Evolutionary conservation across 2,888 invertebrate species (phyloP).

Genomic region (Belgica antarctica): DNA sequence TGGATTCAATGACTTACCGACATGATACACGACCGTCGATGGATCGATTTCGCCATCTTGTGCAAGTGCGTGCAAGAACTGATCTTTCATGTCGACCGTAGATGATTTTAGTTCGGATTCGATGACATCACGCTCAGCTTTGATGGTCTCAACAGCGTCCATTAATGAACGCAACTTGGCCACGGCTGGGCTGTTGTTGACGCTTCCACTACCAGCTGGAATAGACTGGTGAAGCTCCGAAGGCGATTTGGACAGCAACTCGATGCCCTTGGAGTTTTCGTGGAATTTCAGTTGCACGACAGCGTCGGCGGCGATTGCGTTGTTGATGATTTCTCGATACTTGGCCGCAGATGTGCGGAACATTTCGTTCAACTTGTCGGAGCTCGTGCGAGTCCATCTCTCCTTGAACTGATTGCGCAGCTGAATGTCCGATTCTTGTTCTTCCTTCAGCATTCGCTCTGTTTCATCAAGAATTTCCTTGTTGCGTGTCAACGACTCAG

Average conservation of each 20-base stretch:
- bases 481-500: constrained; percentile 86
- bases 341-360: constrained; percentile 86
- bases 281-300: constrained; percentile 85
- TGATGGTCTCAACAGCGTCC: constrained; percentile 81
- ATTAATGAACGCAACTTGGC: constrained; percentile 70
- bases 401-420: constrained; percentile 87
- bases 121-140: constrained; percentile 84
- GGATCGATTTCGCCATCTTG: constrained; percentile 78
- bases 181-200: constrained; percentile 63
- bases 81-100: constrained; percentile 76
- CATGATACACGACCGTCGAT: constrained; percentile 65
- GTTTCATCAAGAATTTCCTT: constrained; percentile 92
- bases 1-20: constrained; percentile 73
- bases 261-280: constrained; percentile 54
- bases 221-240: constrained; percentile 68
- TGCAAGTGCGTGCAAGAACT: constrained; percentile 72
- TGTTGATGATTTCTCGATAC: constrained; percentile 88
- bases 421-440: constrained; percentile 84
- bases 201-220: constrained; percentile 61
- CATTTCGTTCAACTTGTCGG: constrained; percentile 82
- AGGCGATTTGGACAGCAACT: constrained; percentile 74
- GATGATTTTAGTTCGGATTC: constrained; percentile 82
- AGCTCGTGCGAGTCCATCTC: constrained; percentile 87
- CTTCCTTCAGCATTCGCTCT: constrained; percentile 83
- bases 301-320: constrained; percentile 79